Percentiles rank a stretch among this genome's conserved stretches.
These are phyloP conservation scores for Smittia aterrima DNA, from an alignment of 2,888 invertebrate genomes.

Conservation along the genomic window DNA sequence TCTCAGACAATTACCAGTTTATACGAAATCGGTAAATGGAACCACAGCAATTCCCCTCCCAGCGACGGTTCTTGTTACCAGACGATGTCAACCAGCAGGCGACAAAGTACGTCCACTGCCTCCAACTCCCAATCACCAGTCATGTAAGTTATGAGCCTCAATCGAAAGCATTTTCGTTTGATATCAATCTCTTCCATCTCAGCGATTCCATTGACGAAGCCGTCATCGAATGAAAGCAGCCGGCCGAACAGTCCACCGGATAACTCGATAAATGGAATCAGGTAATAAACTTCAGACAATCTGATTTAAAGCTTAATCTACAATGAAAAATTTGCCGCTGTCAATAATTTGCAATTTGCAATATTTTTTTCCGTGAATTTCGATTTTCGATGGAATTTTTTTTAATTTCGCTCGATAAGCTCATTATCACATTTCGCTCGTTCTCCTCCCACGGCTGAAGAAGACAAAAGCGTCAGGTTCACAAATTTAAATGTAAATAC, in stretches of 20 bases:
- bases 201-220: constrained; percentile 29
- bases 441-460: too few species aligned
- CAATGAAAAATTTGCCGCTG: not conserved
- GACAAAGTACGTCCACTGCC: constrained; percentile 68
- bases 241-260: constrained; percentile 33
- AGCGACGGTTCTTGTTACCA: constrained; percentile 66
- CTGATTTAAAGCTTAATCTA: too few species aligned
- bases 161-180: not conserved
- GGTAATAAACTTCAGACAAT: not conserved
- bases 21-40: constrained; percentile 52
- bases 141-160: constrained; percentile 27
- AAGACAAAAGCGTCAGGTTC: too few species aligned
- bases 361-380: too few species aligned
- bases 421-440: too few species aligned
- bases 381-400: too few species aligned
- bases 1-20: constrained; percentile 60
- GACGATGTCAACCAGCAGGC: constrained; percentile 66
- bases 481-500: too few species aligned
- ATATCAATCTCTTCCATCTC: not conserved
- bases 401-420: too few species aligned
- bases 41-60: constrained; percentile 70
- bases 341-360: too few species aligned
- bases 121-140: constrained; percentile 55
- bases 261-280: constrained; percentile 17
- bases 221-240: constrained; percentile 34